Percentiles rank a stretch among this genome's conserved stretches.
Evolutionary conservation across 2,797 vertebrate genomes (phyloP).

Genomic region (Poeciliopsis turneri): DNA sequence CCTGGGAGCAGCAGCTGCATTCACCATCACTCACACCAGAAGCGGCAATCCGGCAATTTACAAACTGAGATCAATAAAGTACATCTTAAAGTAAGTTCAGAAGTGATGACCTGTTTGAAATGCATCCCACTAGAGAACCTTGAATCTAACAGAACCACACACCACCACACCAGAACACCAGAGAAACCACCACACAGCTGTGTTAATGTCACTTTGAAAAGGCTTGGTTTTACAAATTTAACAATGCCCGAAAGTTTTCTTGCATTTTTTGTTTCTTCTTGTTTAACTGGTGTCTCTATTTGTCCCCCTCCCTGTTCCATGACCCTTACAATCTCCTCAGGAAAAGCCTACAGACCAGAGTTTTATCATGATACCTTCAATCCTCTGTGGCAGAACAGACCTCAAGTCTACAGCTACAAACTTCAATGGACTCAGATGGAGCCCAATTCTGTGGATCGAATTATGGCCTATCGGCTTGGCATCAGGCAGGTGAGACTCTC

Average conservation of each 20-base stretch:
- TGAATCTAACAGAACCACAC: neutral
- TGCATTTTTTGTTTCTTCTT: neutral
- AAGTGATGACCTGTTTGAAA: neutral
- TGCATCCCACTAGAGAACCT: neutral
- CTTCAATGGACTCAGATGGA: constrained; percentile 99
- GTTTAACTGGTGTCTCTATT: neutral
- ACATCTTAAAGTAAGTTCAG: neutral
- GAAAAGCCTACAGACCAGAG: constrained; percentile 93
- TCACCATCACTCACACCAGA: too few species aligned
- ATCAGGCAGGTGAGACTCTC: constrained; percentile 89
- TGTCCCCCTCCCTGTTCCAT: constrained; percentile 12
- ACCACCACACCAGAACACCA: too few species aligned
- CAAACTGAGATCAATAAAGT: too few species aligned
- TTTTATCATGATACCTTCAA: constrained; percentile 98
- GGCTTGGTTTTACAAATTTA: neutral
- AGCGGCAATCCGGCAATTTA: too few species aligned
- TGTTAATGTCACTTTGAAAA: neutral
- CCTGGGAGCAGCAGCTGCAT: too few species aligned
- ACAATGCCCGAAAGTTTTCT: neutral
- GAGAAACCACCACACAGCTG: neutral
- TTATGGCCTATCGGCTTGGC: constrained; percentile 92
- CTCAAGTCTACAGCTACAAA: constrained; percentile 92
- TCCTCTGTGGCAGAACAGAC: constrained; percentile 94
- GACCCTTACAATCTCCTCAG: constrained; percentile 63
- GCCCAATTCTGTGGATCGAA: constrained; percentile 90